Base-by-base conservation (phyloP, 2,888 invertebrate species). In the Ophioninae sp. region DNA sequence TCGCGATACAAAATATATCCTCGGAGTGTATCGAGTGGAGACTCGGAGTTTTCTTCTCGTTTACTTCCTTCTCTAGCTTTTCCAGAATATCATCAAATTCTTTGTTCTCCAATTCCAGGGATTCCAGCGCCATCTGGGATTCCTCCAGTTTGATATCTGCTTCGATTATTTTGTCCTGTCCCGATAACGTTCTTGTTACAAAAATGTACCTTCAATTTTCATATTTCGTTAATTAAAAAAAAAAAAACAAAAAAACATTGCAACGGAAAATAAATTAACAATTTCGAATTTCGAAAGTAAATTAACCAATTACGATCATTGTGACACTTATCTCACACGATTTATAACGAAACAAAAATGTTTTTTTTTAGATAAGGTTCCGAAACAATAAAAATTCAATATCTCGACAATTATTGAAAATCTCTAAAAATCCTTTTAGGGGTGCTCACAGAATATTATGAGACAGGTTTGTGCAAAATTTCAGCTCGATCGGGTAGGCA, bases 81-180 rank as follows among this genome's bases (percentile, higher is more conserved):
- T 76, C 72, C 1, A 91, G 79, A 30, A 85, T 87, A 9, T 88
- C 83, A 3, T 87, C 84, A 77, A 90, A 86, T 64, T 92, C 92
- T 5, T 87, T 84, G 61, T 92, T 92, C 10, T 82, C 82, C 7
- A 87, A 61, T 63, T 88, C 88, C 7, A 92, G 63, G 0, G 90
- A 90, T 20, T 90, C 90, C n/a, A 93, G 76, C 68, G 91, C 87
- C 88, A 90, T 90, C n/a, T 81, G 86, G 0, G 85, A 86, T 79
- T 93, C 91, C 74, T 91, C 90, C 5, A 92, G 81, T 72, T 90
- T 86, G 3, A 91, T 86, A 39, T 92, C 92, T 0, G 90, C 88
- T 3, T 87, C 86, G 58, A 92, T 92, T 72, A 92, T 92, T 82
- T 90, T 90, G 20, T 91, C 90, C 92, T 92, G 71, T 67, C 67